A percentile compares a stretch with the other conserved stretches of the same genome.
Conservation (phyloP, 2,888 invertebrate species). For the Alviniconcha strummeri region DNA sequence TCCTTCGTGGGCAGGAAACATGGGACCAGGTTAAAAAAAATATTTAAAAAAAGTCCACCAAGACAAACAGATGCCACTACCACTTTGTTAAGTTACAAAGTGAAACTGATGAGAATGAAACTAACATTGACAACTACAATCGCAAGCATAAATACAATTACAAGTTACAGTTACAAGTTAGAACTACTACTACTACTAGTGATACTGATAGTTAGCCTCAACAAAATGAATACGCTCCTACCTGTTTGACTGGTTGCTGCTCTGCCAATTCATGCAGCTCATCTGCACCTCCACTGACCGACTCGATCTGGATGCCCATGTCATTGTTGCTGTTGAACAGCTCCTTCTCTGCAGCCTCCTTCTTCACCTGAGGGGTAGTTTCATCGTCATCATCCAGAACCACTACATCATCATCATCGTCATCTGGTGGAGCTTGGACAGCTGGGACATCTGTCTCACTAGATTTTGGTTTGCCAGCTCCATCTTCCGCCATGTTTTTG, state of each 20-base stretch:
- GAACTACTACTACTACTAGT: too few relatives aligned
- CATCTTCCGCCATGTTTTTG: neutral
- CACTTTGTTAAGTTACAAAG: too few relatives aligned
- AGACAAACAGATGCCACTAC: too few relatives aligned
- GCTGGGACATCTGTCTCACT: neutral
- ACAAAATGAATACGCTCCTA: neutral
- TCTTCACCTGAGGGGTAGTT: slow-evolving; percentile 19
- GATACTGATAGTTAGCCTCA: too few relatives aligned
- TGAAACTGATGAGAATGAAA: too few relatives aligned
- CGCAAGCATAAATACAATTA: too few relatives aligned
- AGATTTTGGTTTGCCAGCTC: neutral
- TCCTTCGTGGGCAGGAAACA: too few relatives aligned
- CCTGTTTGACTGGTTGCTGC: slow-evolving; percentile 20
- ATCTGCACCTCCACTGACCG: slow-evolving; percentile 48
- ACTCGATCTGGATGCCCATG: slow-evolving; percentile 51
- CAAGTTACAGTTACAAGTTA: too few relatives aligned
- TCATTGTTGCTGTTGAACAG: slow-evolving; percentile 36
- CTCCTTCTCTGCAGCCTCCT: slow-evolving; percentile 35
- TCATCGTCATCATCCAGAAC: slow-evolving; percentile 41
- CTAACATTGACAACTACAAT: too few relatives aligned
- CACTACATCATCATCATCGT: slow-evolving; percentile 38
- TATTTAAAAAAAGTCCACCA: too few relatives aligned
- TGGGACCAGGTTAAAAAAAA: too few relatives aligned
- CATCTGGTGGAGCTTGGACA: slow-evolving; percentile 1
- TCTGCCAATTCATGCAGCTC: slow-evolving; percentile 23